These are phyloP conservation scores for Saturnia japonica DNA, from an alignment of 2,888 invertebrate genomes.

Conservation along the genomic window DNA sequence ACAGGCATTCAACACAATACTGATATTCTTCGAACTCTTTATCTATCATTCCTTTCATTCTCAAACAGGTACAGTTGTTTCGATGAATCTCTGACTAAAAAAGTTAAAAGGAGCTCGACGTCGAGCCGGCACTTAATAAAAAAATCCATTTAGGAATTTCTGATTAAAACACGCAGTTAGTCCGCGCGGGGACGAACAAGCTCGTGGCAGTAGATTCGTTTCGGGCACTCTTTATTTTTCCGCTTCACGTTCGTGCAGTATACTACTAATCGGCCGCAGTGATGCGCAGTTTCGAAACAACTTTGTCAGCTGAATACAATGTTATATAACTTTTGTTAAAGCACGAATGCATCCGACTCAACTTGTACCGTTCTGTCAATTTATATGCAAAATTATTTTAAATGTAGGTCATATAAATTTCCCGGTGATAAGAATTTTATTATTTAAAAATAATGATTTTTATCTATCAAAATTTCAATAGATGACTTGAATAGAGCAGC, in stretches of 20 bases:
- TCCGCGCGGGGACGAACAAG: constrained; percentile 41
- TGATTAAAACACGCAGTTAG: constrained; percentile 71
- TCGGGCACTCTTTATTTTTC: constrained; percentile 65
- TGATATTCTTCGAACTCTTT: constrained; percentile 13
- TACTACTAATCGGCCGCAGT: constrained; percentile 46
- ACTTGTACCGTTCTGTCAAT: background rate
- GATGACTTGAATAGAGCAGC: background rate
- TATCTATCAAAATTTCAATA: background rate
- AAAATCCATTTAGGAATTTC: constrained; percentile 71
- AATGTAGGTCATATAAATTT: background rate
- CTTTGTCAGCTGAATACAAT: constrained; percentile 38
- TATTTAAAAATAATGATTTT: background rate
- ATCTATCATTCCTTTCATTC: constrained; percentile 34
- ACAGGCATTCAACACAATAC: constrained; percentile 3
- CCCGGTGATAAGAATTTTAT: background rate
- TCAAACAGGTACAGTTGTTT: constrained; percentile 40
- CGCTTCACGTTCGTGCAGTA: constrained; percentile 51
- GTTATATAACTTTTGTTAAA: constrained; percentile 30
- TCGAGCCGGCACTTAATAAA: constrained; percentile 46
- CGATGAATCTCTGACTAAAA: constrained; percentile 43
- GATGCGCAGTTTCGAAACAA: constrained; percentile 42
- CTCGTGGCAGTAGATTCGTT: constrained; percentile 74
- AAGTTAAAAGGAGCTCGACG: constrained; percentile 51
- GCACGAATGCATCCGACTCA: constrained; percentile 23
- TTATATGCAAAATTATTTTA: background rate